These are phyloP conservation scores for Metallyticus violacea DNA, from an alignment of 2,888 invertebrate species.

Conservation along the genomic window DNA sequence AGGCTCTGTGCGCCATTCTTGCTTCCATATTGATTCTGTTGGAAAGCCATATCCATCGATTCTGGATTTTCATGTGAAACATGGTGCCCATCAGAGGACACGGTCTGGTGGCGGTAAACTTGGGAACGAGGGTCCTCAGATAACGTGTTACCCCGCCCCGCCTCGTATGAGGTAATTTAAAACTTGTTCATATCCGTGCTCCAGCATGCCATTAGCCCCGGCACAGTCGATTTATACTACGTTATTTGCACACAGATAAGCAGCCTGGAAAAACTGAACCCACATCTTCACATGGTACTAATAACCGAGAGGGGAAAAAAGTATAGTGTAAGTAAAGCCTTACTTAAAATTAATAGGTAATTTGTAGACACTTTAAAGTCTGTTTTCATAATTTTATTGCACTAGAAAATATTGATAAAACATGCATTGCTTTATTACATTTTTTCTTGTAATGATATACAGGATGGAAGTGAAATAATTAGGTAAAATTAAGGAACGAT, in stretches of 20 bases:
- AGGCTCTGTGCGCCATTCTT: not conserved
- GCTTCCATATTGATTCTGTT: not conserved
- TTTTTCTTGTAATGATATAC: no score
- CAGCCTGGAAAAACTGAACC: no score
- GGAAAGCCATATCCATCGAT: not conserved
- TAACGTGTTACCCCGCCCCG: not conserved
- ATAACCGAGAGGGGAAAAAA: no score
- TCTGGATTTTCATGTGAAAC: not conserved
- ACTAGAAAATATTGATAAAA: no score
- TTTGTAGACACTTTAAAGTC: no score
- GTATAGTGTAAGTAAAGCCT: no score
- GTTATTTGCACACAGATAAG: not conserved
- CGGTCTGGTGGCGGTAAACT: not conserved
- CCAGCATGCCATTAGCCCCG: not conserved
- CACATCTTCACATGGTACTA: no score
- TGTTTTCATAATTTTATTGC: no score
- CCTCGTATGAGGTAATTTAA: not conserved
- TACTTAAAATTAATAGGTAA: no score
- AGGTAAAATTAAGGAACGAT: no score
- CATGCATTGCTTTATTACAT: no score
- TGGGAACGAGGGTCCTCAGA: not conserved
- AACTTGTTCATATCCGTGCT: not conserved
- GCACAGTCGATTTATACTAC: not conserved
- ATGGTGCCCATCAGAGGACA: not conserved
- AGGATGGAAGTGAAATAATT: no score